Conservation (phyloP, 2,797 vertebrate species). For the Hydrocynus forskahlii region DNA sequence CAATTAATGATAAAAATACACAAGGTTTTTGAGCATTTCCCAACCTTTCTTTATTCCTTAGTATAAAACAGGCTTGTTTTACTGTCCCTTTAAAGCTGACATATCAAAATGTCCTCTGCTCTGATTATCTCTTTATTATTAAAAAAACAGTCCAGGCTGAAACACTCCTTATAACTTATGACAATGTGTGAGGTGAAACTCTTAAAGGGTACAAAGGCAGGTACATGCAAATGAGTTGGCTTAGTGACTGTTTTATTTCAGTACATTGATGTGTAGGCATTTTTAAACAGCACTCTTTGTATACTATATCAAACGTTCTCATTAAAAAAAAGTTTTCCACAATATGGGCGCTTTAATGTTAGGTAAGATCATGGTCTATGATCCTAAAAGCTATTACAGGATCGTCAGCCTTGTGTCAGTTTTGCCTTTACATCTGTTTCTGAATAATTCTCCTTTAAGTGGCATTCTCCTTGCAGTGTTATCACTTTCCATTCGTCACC, state of each 20-base stretch:
- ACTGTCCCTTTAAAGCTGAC: no score
- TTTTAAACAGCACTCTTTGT: background rate
- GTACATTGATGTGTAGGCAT: background rate
- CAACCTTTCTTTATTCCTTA: no score
- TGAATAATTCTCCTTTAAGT: slow-evolving; percentile 17
- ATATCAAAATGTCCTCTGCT: no score
- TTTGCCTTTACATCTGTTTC: slow-evolving; percentile 5
- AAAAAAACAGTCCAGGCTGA: no score
- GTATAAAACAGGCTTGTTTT: no score
- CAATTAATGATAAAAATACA: no score
- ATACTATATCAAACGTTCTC: background rate
- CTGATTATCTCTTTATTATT: no score
- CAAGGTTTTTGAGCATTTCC: no score
- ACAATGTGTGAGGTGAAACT: background rate
- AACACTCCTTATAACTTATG: no score
- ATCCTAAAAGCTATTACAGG: slow-evolving; percentile 12
- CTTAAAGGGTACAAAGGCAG: background rate
- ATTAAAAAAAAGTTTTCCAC: background rate
- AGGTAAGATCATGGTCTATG: background rate
- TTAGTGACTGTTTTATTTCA: background rate
- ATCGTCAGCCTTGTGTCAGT: slow-evolving; percentile 10
- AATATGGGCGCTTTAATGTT: background rate
- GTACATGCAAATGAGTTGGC: background rate
- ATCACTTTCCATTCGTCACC: slow-evolving; percentile 4
- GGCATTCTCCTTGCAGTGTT: background rate